Evolutionary conservation across 2,888 invertebrate genomes (phyloP), one percentile per base, ranked within the genome.

Genomic region (Halictus quadricinctus): DNA sequence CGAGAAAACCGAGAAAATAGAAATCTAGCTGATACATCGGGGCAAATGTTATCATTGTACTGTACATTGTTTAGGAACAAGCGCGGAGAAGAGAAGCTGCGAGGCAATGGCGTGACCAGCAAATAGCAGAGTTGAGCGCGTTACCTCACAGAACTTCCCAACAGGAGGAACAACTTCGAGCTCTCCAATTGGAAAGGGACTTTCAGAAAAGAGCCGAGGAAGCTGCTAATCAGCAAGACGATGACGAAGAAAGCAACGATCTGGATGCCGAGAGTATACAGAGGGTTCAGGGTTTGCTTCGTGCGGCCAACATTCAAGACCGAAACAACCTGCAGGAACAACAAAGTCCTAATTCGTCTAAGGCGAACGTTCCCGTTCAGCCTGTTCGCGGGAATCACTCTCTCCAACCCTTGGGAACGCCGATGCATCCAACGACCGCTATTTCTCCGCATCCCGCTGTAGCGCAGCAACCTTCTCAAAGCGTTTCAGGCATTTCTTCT

Each of bases 201-300:
- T 99, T 99, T 94, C 98, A 99, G 94, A 96, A 98, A 76, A 96
- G 99, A 74, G 98, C 98, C 5, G 97, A 97, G 93, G 98, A 98
- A 95, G 96, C 96, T 54, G 96, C 96, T 81, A 96, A 96, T 88
- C 96, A 96, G 87, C 97, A 96, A 90, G 97, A 97, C 79, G 97
- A 97, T 76, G 97, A 96, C 86, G 95, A 95, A 74, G 95, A 94
- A 80, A 93, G 93, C 74, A 94, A 93, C 78, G 94, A 93, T 76
- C 93, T 95, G 87, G 95, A 95, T 89, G 93, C 94, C 78, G 94
- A 95, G 79, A 95, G 95, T 85, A 89, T 90, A 4, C 94, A 95
- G 84, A 93, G 95, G 72, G 95, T 95, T 15, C 96, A 96, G 85
- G 96, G 96, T 75, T 93, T 96, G 8, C 92, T 96, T 29, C 94